phyloP scores from a whole-genome alignment of 2,888 invertebrate genomes.

The Antheraea assamensis region DNA sequence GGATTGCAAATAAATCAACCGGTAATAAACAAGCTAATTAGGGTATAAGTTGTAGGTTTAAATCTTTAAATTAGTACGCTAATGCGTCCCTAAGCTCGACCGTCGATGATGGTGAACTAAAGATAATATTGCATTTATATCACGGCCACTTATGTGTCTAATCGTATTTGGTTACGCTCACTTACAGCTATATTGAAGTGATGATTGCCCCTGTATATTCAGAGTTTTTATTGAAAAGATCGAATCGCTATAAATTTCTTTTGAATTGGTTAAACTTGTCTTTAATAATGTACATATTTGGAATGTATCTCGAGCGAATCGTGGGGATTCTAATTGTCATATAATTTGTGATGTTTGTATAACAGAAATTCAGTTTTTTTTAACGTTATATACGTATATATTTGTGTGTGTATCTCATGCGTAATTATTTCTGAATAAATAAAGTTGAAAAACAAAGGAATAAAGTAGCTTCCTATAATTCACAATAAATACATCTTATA shows the following conservation, averaged over 20 bases:
- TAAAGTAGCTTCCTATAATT: too few relatives aligned
- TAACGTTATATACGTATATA: background rate
- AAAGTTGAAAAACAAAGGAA: background rate
- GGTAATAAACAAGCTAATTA: conserved; percentile 40
- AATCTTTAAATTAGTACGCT: conserved; percentile 32
- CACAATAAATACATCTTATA: too few relatives aligned
- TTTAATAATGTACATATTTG: background rate
- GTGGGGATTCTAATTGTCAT: background rate
- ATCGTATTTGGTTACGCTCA: conserved; percentile 22
- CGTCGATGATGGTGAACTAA: conserved; percentile 30
- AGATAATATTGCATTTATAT: conserved; percentile 30
- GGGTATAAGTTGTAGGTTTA: conserved; percentile 38
- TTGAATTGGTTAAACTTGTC: background rate
- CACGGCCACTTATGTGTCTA: conserved; percentile 22
- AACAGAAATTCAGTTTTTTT: background rate
- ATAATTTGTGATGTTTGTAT: background rate
- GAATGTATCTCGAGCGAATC: background rate
- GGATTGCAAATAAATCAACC: conserved; percentile 41
- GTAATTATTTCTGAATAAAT: background rate
- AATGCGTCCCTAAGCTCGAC: conserved; percentile 28
- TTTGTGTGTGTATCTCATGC: background rate
- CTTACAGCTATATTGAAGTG: conserved; percentile 25
- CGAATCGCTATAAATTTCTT: conserved; percentile 9
- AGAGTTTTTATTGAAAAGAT: background rate
- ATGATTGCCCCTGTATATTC: conserved; percentile 14